Evolutionary conservation across 1,140 invertebrate genomes (phyloP), one percentile per base, ranked within the genome.

Genomic region (Whitmania pigra): DNA sequence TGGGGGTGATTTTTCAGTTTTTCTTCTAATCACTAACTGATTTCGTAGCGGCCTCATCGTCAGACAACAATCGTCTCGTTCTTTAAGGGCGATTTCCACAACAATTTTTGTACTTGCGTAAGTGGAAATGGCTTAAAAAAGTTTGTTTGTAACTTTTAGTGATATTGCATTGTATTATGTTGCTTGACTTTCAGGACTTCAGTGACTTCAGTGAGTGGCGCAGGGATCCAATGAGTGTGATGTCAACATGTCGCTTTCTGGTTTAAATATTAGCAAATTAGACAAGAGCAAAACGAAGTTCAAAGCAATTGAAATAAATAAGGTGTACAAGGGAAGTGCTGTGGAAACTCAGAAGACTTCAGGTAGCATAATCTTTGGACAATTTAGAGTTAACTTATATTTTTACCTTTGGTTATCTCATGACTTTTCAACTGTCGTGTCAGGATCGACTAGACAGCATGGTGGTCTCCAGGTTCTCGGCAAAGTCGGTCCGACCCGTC

Each of bases 281-380:
- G 90, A 92, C 89, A 91, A 91, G 89, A 88, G 88, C 86, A 94
- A 93, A 87, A 88, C 88, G 83, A 94, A 93, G 87, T 96, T 88
- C 86, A 90, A 92, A 84, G 89, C 92, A 82, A 87, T 95, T 85
- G 92, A 96, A 87, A 95, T 96, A 87, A 96, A 96, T 89, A 93
- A 87, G 86, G 88, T 95, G 82, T 95, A 94, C 84, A 91, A 90
- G 85, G 89, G 94, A 86, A 82, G 81, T 75, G 82, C 79, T 78
- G 79, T 82, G 73, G 82, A 83, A 77, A 80, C 81, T 76, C 83
- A 80, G 71, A 84, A 83, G 78, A 79, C 80, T 72, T 75, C 81
- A 73, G 82, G 83, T 84, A 80, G 76, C 72, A 57, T 27, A 1
- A 22, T 9, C n/a, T 43, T 27, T 31, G 22, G n/a, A 18, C 36